Base-by-base conservation (phyloP, 2,113 vertebrate species). In the Phaetusa simplex region DNA sequence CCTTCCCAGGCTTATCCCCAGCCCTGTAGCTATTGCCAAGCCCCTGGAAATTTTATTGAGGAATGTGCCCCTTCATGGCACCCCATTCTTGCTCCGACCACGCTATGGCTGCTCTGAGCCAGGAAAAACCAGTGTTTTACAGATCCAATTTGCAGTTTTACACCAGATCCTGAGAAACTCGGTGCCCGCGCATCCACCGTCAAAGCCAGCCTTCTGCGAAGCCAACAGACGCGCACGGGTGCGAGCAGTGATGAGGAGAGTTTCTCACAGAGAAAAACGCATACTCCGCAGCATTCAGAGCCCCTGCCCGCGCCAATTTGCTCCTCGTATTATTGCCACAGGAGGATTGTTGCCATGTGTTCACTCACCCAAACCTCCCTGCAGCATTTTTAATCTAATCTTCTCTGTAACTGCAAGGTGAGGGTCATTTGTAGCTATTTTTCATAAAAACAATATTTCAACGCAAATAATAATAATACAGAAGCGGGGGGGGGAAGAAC, bases 301-400 rank as follows among this genome's bases (percentile, higher is more conserved):
- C 52, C 49, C 82, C 62, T 62, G 2, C 59, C 47, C 43, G 42
- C 53, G 66, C 93, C 38, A 32, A 26, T 88, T 76, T 73, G 55
- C 67, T 95, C 42, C 38, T 43, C 55, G 32, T 42, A 2, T 59
- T 89, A 62, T 64, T 78, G 73, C 36, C 79, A 82, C 17, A 2
- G 78, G 43, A 87, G 69, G 86, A 90, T 49, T 92, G 61, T 73
- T 90, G 58, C 62, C 52, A 3, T 36, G 82, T 90, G 67, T 65
- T 95, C 82, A 22, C 52, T 97, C 92, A 82, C 30, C 65, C 91
- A 86, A 58, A 67, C 55, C 88, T 95, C 95, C 95, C 95, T 77
- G 56, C 42, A 77, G 94, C 90, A 92, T 59, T 97, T 98, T 96
- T 93, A 96, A 98, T 97, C 83, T 92, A 88, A 98, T 97, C 88